Evolutionary conservation across 2,888 invertebrate genomes (phyloP), one percentile per base, ranked within the genome.

Genomic region (Dryocosmus kuriphilus): DNA sequence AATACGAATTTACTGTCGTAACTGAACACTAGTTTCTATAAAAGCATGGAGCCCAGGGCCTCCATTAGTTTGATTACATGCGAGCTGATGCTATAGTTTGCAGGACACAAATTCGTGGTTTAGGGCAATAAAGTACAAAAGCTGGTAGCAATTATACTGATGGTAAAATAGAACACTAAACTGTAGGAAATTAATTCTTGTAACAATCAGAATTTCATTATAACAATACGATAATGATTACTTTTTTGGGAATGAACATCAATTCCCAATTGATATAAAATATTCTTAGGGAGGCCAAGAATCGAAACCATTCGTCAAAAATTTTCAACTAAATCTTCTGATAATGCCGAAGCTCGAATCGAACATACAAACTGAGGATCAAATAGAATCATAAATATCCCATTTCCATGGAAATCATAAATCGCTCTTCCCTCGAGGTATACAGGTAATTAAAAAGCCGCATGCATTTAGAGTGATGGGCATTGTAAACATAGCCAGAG

Each of bases 41-140:
- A 86, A 83, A 81, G 82, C 83, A 80, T 76, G 65, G 77, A 78
- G 77, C 80, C 82, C 82, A 62, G 83, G 62, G 75, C 78, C 87
- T 88, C 88, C 89, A 90, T 89, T 90, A 89, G 84, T 88, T 89
- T 88, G 86, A 89, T 89, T 89, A 88, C 85, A 79, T 80, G n/a
- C n/a, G 80, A 80, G n/a, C 24, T 57, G 24, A 57, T 57, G 5
- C 1, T 24, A 57, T 22, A 55, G 57, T 14, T 14, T 24, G 9
- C 22, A 24, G 57, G 5, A 57, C 22, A 57, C 57, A 57, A 57
- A 57, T 57, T 57, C 24, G 24, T 24, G 57, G 24, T 57, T 57
- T 24, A 24, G 14, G 57, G 3, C 24, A 57, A 3, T 57, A 4
- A 24, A 24, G 11, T 24, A 5, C 14, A 57, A 24, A 14, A 57